Percentiles rank a stretch among this genome's conserved stretches.
Conservation (phyloP, 2,113 vertebrate species). For the Chamaea fasciata region DNA sequence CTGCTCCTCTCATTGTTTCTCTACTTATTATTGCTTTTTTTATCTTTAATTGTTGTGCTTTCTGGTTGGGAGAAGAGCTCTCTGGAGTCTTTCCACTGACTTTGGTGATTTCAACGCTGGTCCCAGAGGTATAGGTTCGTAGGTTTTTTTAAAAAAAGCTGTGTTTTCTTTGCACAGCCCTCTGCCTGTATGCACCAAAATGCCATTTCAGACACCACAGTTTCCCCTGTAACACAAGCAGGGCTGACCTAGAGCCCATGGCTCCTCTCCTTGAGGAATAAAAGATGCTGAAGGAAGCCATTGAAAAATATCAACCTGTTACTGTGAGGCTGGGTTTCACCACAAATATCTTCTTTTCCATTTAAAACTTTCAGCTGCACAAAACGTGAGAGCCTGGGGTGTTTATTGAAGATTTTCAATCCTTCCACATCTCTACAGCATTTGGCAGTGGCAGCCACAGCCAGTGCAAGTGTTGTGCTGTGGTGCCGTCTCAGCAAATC, state of each 20-base stretch:
- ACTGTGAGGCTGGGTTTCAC: not conserved
- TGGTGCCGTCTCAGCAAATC: not conserved
- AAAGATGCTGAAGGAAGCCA: not conserved
- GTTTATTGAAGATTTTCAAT: not conserved
- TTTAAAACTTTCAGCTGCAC: not conserved
- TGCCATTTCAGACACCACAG: not conserved
- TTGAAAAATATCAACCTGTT: not conserved
- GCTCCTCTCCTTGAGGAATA: not conserved
- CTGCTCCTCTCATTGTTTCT: conserved; percentile 39
- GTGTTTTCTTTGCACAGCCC: not conserved
- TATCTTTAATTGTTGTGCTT: conserved; percentile 24
- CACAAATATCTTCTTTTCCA: not conserved
- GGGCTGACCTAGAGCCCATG: not conserved
- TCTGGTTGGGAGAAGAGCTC: not conserved
- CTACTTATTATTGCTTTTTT: conserved; percentile 16
- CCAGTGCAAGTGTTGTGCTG: not conserved
- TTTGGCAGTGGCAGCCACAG: not conserved
- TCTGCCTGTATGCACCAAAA: not conserved
- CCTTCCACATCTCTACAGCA: not conserved
- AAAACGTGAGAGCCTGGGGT: not conserved
- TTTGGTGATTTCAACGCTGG: not conserved
- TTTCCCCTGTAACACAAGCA: not conserved
- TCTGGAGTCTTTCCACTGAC: not conserved
- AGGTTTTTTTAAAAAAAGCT: not conserved
- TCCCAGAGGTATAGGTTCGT: not conserved